Evolutionary conservation across 2,888 invertebrate species (phyloP).

Genomic region (Ecdyonurus torrentis): DNA sequence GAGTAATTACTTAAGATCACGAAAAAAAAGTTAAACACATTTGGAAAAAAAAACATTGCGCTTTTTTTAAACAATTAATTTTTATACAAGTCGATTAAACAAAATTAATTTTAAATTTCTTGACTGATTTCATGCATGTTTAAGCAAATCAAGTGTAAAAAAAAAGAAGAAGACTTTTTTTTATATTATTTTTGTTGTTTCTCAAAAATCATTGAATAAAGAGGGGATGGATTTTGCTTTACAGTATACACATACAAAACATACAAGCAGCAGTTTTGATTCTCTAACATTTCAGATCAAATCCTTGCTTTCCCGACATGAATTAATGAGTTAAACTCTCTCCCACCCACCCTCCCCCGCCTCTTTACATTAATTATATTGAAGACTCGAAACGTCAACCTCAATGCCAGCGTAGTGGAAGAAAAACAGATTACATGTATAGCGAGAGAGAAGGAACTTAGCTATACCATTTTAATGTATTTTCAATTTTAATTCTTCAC

Average conservation of each 20-base stretch:
- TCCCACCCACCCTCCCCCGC: neutral
- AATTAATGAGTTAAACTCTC: neutral
- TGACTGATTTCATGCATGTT: neutral
- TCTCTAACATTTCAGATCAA: too few relatives aligned
- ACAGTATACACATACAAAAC: too few relatives aligned
- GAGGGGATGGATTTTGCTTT: too few relatives aligned
- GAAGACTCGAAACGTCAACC: neutral
- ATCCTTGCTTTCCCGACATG: constrained; percentile 3
- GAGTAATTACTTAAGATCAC: too few relatives aligned
- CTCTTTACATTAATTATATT: neutral
- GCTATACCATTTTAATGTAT: neutral
- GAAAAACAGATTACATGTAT: constrained; percentile 1
- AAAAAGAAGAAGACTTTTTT: neutral
- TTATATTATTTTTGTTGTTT: neutral
- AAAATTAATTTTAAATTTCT: too few relatives aligned
- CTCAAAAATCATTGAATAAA: too few relatives aligned
- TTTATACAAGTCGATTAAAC: too few relatives aligned
- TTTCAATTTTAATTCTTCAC: neutral
- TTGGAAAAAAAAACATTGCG: too few relatives aligned
- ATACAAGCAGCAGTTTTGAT: too few relatives aligned
- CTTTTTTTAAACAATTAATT: too few relatives aligned
- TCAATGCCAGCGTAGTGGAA: neutral
- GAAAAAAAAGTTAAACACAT: too few relatives aligned
- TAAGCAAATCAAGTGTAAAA: neutral
- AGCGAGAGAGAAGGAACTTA: too few relatives aligned